Evolutionary conservation across 2,113 vertebrate genomes (phyloP), one percentile per base, ranked within the genome.

Genomic region (Leiothrix lutea): DNA sequence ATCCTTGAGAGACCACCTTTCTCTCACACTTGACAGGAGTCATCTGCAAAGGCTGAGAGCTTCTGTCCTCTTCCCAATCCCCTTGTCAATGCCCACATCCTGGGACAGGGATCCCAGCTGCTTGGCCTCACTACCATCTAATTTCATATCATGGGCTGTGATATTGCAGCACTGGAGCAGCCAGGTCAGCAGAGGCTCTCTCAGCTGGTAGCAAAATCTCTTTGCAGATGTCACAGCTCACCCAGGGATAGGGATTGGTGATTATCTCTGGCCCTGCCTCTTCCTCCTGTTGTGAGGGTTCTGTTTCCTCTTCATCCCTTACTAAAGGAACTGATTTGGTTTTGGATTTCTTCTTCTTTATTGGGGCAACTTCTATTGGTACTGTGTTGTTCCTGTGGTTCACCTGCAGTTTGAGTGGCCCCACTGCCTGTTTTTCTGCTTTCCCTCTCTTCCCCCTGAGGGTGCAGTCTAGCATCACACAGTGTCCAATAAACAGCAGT

Each of bases 101-200:
- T 70, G n/a, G 35, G 35, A 51, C 36, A 40, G 28, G 65, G 47
- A 18, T 17, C 29, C 7, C 19, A 22, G 47, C 26, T 51, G 26
- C 26, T 17, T 25, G 29, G 18, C 53, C 33, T 57, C 18, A 28
- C n/a, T 15, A 28, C 7, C 53, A 35, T 16, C 40, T 22, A 28
- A 25, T 57, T 57, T 35, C 19, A 22, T 22, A 45, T 5, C 0
- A 0, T 40, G 67, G 9, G 11, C 11, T 15, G 9, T 44, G 71
- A 22, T 28, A 35, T 8, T 22, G 33, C 54, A 58, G 53, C 31
- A 22, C 2, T 45, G 33, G 40, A 35, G 24, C 19, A 58, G 25
- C 33, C 71, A 74, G 42, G 33, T 45, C 25, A 58, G 16, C 36
- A 14, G 33, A 2, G 1, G 38, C 20, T 20, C 5, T 38, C 36